These are phyloP conservation scores for Acrobeloides nanus DNA, from an alignment of 2,888 invertebrate species.

Conservation along the genomic window DNA sequence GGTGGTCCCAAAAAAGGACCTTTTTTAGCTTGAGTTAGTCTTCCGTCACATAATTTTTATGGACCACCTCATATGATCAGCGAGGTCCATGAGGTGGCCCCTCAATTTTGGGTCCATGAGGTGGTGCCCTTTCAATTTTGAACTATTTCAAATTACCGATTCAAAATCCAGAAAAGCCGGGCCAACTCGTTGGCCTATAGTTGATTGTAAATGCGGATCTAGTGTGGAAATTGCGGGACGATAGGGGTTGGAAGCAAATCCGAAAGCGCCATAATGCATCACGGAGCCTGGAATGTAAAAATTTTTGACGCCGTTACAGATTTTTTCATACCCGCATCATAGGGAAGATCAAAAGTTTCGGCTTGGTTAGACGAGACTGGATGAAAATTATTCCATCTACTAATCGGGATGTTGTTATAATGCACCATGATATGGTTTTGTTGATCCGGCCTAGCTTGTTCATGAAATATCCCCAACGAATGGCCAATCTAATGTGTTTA, in stretches of 20 bases:
- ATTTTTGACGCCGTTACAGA: no score
- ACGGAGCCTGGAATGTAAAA: conserved; percentile 24
- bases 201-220: conserved; percentile 36
- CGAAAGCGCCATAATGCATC: conserved; percentile 52
- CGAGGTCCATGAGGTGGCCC: no score
- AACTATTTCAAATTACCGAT: conserved; percentile 28
- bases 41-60: no score
- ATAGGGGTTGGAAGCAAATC: conserved; percentile 47
- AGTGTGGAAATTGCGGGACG: conserved; percentile 45
- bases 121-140: no score
- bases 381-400: conserved; percentile 51
- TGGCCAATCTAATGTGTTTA: no score
- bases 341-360: conserved; percentile 43
- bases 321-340: conserved; percentile 51
- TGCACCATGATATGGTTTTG: conserved; percentile 41
- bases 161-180: conserved; percentile 51
- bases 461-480: conserved; percentile 42
- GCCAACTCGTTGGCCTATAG: conserved; percentile 49
- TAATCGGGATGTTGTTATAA: conserved; percentile 46
- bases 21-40: no score
- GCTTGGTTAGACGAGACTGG: conserved; percentile 42
- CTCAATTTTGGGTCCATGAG: no score
- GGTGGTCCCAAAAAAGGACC: no score
- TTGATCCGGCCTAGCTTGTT: conserved; percentile 49
- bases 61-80: no score